phyloP scores from a whole-genome alignment of 2,113 vertebrate genomes.

The Caretta caretta region DNA sequence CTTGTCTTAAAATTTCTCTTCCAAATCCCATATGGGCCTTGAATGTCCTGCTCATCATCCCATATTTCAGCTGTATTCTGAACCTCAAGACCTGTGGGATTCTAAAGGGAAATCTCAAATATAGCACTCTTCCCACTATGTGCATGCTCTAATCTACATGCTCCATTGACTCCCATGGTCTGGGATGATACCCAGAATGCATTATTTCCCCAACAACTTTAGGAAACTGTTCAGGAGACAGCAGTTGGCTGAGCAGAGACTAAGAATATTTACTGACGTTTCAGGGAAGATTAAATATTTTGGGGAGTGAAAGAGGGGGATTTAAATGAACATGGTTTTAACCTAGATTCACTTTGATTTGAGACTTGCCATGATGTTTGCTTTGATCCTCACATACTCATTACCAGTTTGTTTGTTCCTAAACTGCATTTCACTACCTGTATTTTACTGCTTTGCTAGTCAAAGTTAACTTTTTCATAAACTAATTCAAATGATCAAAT shows the following conservation, averaged over 20 bases:
- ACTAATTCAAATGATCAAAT: not conserved
- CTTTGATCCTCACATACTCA: not conserved
- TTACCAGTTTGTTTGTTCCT: not conserved
- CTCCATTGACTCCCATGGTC: not conserved
- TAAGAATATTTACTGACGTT: not conserved
- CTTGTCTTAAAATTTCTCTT: not conserved
- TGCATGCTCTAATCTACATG: not conserved
- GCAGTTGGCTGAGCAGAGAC: not conserved
- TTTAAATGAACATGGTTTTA: not conserved
- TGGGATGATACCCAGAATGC: no score
- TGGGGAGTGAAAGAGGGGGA: not conserved
- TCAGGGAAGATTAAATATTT: not conserved
- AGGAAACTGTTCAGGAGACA: not conserved
- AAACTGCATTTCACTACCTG: not conserved
- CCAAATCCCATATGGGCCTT: not conserved
- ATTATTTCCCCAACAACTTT: not conserved
- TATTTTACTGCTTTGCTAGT: accelerated
- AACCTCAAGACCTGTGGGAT: accelerated
- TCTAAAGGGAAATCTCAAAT: not conserved
- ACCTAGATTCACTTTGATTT: not conserved
- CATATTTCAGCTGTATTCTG: not conserved
- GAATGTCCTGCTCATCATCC: not conserved
- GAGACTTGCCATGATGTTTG: not conserved
- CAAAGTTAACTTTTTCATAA: not conserved
- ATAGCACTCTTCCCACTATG: not conserved